Base-by-base conservation (phyloP, 35 echinoderm and acorn worm species). In the Lytechinus pictus region DNA sequence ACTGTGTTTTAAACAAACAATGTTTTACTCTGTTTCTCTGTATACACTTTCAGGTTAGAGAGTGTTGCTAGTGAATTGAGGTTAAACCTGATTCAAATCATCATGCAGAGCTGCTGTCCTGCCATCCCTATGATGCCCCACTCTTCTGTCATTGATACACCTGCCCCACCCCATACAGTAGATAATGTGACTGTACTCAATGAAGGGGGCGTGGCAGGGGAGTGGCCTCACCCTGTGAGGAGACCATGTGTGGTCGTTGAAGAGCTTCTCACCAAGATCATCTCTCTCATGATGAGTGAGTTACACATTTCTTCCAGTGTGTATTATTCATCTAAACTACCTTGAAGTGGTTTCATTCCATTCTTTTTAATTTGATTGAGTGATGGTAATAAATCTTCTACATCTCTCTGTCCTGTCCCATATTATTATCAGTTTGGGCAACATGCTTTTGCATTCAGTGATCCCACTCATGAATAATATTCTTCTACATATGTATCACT, bases 71-170 rank as follows among this genome's bases (percentile, higher is more conserved):
- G 95, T 91, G 95, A 97, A 56, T 93, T 99, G n/a, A 99, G 98
- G 72, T 96, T 99, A 12, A 96, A 99, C 90, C 92, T 99, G 9
- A 96, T 98, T 9, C 94, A 96, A 16, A 97, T 98, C 57, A 97
- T 98, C 86, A 95, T 99, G 21, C 97, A 97, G 56, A 99, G 97
- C 54, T 99, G 98, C 56, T 98, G 97, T 86, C 98, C 97, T 27
- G 89, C 86, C 53, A 98, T 99, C 44, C 87, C 98, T 54, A 87
- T 99, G 21, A 54, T 87, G 53, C 92, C 86, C 28, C 29, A n/a
- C 27, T 71, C 61, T 19, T 0, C 14, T 6, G 24, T 71, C 61
- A 13, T 21, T 19, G 14, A 71, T 2, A 19, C 57, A 54, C 86
- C 93, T 87, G 92, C 61, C 13, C 27, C 52, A 6, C 55, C 86